These are phyloP conservation scores for Cassiopea andromeda DNA, from an alignment of 30 jellyfish, hydroid and myxozoan genomes.

Conservation along the genomic window DNA sequence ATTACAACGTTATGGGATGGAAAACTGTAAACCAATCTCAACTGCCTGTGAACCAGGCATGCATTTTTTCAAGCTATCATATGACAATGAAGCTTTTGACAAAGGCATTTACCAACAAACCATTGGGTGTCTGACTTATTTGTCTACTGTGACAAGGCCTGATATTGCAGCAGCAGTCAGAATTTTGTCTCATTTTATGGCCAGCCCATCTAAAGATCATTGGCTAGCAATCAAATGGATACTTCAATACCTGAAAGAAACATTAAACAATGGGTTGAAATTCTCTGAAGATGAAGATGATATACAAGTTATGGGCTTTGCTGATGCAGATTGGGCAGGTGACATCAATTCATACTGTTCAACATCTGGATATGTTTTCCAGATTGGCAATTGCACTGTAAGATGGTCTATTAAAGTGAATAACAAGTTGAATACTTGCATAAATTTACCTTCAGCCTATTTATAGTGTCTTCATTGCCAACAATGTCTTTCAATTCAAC, in stretches of 20 bases:
- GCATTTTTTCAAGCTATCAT: constrained; percentile 1
- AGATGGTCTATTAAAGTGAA: constrained; percentile 53
- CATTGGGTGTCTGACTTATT: constrained; percentile 13
- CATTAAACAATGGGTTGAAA: constrained; percentile 7
- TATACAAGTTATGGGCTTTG: not conserved
- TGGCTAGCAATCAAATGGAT: constrained; percentile 12
- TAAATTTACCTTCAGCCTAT: constrained; percentile 79
- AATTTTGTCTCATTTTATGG: not conserved
- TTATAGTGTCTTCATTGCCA: constrained; percentile 95
- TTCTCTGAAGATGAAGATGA: not conserved
- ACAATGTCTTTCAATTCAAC: constrained; percentile 68
- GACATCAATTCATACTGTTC: constrained; percentile 41
- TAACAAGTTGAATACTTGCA: no score
- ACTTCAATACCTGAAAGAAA: constrained; percentile 4
- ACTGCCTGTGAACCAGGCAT: constrained; percentile 41
- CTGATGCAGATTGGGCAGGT: constrained; percentile 33
- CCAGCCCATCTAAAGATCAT: constrained; percentile 10
- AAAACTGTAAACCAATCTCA: constrained; percentile 55
- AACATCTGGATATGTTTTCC: constrained; percentile 63
- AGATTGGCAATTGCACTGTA: constrained; percentile 5
- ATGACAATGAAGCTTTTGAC: not conserved
- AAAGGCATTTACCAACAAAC: not conserved
- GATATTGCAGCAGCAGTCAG: constrained; percentile 25
- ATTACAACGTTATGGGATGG: constrained; percentile 28
- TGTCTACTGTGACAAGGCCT: constrained; percentile 10